These are phyloP conservation scores for Zonotrichia leucophrys DNA, from an alignment of 2,113 vertebrate genomes.

Conservation along the genomic window DNA sequence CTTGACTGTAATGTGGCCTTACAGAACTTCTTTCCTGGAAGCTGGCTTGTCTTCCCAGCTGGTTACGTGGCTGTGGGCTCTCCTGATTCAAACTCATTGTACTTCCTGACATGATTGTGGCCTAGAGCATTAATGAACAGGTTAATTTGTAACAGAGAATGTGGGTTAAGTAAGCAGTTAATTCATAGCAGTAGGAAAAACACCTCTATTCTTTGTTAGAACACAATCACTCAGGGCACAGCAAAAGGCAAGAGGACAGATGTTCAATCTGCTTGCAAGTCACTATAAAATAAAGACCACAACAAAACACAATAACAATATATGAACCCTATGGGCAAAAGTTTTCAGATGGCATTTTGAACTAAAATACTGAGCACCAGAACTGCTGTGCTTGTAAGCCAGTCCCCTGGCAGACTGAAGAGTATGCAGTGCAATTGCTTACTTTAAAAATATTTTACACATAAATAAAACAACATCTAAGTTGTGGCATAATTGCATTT, in stretches of 20 bases:
- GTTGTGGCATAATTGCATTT: background rate
- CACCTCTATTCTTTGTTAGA: slow-evolving; percentile 58
- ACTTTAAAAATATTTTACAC: background rate
- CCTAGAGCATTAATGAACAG: slow-evolving; percentile 83
- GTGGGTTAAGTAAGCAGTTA: slow-evolving; percentile 7
- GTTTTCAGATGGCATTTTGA: slow-evolving; percentile 57
- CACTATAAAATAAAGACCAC: slow-evolving; percentile 44
- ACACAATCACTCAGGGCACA: slow-evolving; percentile 74
- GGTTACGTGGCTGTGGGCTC: slow-evolving; percentile 81
- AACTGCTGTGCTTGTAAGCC: slow-evolving; percentile 33
- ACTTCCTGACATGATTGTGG: slow-evolving; percentile 98
- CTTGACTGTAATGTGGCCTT: slow-evolving; percentile 86
- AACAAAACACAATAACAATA: background rate
- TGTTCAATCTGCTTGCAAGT: slow-evolving; percentile 47
- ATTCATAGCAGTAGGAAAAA: slow-evolving; percentile 46
- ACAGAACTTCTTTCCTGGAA: slow-evolving; percentile 93
- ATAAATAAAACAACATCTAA: background rate
- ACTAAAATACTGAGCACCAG: slow-evolving; percentile 64
- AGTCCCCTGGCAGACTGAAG: slow-evolving; percentile 59
- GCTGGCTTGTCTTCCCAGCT: slow-evolving; percentile 93
- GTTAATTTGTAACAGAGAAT: slow-evolving; percentile 23
- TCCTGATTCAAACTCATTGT: slow-evolving; percentile 94
- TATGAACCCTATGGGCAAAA: slow-evolving; percentile 19
- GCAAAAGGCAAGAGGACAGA: slow-evolving; percentile 75
- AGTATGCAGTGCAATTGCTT: background rate